Evolutionary conservation across 1,140 invertebrate species (phyloP).

Genomic region (Euura saliciscinereae): DNA sequence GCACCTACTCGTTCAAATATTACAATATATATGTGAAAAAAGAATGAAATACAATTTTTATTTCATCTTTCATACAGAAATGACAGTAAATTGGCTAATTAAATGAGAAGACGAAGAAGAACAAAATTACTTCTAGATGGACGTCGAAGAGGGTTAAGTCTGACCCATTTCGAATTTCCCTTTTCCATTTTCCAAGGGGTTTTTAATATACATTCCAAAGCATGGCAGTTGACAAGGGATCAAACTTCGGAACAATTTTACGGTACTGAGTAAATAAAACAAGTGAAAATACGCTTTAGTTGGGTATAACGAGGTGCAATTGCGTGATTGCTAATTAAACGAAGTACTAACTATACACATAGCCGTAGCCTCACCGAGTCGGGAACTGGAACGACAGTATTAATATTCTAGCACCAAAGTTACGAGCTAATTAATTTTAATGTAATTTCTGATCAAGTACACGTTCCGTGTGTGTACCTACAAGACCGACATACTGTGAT

Average conservation of each 20-base stretch:
- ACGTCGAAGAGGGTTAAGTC: too few relatives aligned
- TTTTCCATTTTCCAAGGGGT: too few relatives aligned
- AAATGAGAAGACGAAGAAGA: too few relatives aligned
- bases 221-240: background rate
- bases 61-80: too few relatives aligned
- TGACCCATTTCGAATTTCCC: too few relatives aligned
- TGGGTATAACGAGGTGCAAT: slow-evolving; percentile 30
- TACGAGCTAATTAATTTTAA: slow-evolving; percentile 46
- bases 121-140: too few relatives aligned
- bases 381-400: slow-evolving; percentile 32
- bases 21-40: too few relatives aligned
- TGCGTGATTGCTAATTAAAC: slow-evolving; percentile 50
- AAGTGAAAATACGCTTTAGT: background rate
- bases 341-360: slow-evolving; percentile 38
- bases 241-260: background rate
- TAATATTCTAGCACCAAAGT: slow-evolving; percentile 46
- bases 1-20: too few relatives aligned
- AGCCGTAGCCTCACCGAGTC: slow-evolving; percentile 25
- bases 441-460: slow-evolving; percentile 28
- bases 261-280: background rate
- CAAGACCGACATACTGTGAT: background rate
- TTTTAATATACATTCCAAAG: too few relatives aligned
- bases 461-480: background rate
- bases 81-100: too few relatives aligned
- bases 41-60: too few relatives aligned